phyloP scores from a whole-genome alignment of 2,888 invertebrate genomes.

The Lysandra coridon region DNA sequence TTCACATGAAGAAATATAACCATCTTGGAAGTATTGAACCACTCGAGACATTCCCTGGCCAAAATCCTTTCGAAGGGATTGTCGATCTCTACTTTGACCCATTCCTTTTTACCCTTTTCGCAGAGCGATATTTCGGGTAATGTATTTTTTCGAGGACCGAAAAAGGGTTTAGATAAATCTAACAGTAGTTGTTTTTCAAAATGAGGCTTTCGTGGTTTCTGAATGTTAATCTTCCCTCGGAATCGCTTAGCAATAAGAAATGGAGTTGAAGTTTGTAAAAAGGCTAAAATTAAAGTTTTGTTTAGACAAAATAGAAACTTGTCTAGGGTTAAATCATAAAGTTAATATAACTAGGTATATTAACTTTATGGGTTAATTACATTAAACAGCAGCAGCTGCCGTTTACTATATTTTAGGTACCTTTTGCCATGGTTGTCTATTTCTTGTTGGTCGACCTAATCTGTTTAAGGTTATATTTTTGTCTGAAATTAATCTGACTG shows the following conservation, averaged over 20 bases:
- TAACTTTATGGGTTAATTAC: too few relatives aligned
- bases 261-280: conserved; percentile 64
- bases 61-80: conserved; percentile 87
- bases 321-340: not conserved
- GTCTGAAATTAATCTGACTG: not conserved
- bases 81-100: conserved; percentile 59
- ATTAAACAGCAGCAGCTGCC: too few relatives aligned
- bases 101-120: conserved; percentile 53
- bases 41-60: conserved; percentile 85
- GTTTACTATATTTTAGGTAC: conserved; percentile 47
- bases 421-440: conserved; percentile 47
- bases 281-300: conserved; percentile 54
- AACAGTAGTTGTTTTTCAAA: conserved; percentile 84
- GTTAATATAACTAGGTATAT: too few relatives aligned
- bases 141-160: conserved; percentile 66
- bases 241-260: conserved; percentile 82
- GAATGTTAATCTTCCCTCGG: conserved; percentile 88
- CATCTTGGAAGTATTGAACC: conserved; percentile 86
- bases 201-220: conserved; percentile 85
- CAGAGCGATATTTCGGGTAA: conserved; percentile 78
- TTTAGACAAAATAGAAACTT: not conserved
- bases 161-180: conserved; percentile 83
- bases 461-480: not conserved
- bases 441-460: not conserved
- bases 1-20: conserved; percentile 87